Base-by-base conservation (phyloP, 2,797 vertebrate genomes). In the Rhincodon typus region DNA sequence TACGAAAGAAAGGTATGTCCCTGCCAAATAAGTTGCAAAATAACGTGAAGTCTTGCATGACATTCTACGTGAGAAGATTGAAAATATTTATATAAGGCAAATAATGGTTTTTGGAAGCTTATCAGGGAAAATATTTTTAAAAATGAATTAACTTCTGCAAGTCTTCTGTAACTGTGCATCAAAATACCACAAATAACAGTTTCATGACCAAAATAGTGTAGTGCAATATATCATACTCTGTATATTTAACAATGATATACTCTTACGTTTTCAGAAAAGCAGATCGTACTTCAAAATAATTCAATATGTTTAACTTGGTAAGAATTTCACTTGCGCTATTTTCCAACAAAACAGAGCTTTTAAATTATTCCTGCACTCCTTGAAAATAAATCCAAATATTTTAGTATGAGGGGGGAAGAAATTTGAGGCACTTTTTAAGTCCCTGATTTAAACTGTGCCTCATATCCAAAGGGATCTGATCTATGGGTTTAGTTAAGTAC, bases 341-440 rank as follows among this genome's bases (percentile, higher is more conserved):
- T 72, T 95, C 70, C 74, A 42, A 53, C 30, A 53, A 95, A 69
- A 77, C 38, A 95, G 70, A 74, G 27, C 70, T 95, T 77, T 7
- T 93, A 42, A 93, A 8, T 93, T 93, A 8, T 69, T 93, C 6
- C 50, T 30, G 53, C 53, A 15, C 27, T 72, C 70, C 53, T n/a
- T 91, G 88, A 91, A 50, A 86, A 50, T 86, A 86, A 86, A 50
- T 42, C 91, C n/a, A 57, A 94, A 94, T 94, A 69, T 42, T 94
- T 21, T 94, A 94, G 57, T 57, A 34, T 57, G 27, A 53, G 25
- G 69, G 66, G 66, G 69, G 25, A 62, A 67, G 12, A 94, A 25
- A 50, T 95, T 72, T 74, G 94, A 72, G 50, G 70, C 46, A 77
- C 53, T 34, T 95, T 77, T 95, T 34, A 95, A 74, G 70, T 74